These are phyloP conservation scores for Penaeus japonicus DNA, from an alignment of 1,140 invertebrate species.

Conservation along the genomic window DNA sequence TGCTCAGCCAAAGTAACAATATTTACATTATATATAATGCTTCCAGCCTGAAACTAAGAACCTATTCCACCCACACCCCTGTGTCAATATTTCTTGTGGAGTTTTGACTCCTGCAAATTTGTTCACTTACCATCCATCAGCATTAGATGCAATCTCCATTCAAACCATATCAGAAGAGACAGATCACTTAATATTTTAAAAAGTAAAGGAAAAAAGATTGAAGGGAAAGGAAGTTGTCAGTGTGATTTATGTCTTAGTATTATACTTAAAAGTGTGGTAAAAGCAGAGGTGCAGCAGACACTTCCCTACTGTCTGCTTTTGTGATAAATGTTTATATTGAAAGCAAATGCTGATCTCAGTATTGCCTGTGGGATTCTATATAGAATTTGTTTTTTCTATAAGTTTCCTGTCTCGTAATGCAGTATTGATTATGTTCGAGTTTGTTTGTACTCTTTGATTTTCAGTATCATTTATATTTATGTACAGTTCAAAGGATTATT, in stretches of 20 bases:
- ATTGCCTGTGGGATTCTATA: constrained; percentile 21
- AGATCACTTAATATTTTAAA: too few relatives aligned
- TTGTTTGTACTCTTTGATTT: neutral
- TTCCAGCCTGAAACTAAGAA: constrained; percentile 20
- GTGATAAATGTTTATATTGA: constrained; percentile 27
- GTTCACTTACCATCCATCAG: neutral
- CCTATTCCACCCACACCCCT: constrained; percentile 4
- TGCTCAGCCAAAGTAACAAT: neutral
- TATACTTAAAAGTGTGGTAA: neutral
- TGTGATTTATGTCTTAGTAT: neutral
- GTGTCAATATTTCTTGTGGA: constrained; percentile 2
- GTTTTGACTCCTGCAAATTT: neutral
- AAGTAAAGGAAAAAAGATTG: too few relatives aligned
- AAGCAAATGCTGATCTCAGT: constrained; percentile 50
- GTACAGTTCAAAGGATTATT: too few relatives aligned
- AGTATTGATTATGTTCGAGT: neutral
- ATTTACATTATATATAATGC: constrained; percentile 2
- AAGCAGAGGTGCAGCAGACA: neutral
- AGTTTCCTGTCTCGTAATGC: neutral
- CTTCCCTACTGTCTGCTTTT: constrained; percentile 15
- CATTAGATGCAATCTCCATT: too few relatives aligned
- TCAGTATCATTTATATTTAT: too few relatives aligned
- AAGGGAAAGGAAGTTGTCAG: neutral
- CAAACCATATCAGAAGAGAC: too few relatives aligned
- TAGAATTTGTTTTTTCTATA: constrained; percentile 13